Conservation (phyloP, 1,140 invertebrate species). For the Eupristina koningsbergeri region DNA sequence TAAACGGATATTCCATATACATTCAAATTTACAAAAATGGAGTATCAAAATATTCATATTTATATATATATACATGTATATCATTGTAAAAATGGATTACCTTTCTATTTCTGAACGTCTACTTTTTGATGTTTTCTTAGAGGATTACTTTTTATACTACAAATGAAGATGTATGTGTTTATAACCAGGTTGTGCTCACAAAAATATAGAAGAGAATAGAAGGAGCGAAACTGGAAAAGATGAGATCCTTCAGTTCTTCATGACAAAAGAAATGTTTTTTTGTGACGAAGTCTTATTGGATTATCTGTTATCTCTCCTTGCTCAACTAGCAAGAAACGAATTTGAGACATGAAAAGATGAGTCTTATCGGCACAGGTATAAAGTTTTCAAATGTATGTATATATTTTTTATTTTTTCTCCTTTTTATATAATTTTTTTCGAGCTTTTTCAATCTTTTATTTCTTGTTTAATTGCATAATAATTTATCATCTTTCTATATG, state of each 20-base stretch:
- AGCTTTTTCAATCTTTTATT: neutral
- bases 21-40: too few relatives aligned
- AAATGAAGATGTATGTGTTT: neutral
- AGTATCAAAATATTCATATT: too few relatives aligned
- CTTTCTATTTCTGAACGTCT: neutral
- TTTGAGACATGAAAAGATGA: neutral
- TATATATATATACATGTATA: neutral
- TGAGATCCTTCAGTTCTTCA: neutral
- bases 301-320: constrained; percentile 1
- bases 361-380: neutral
- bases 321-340: neutral
- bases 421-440: neutral
- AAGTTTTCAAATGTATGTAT: neutral
- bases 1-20: too few relatives aligned
- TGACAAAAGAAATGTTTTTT: constrained; percentile 19
- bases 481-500: too few relatives aligned
- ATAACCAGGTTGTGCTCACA: neutral
- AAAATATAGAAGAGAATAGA: neutral
- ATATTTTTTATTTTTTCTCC: neutral
- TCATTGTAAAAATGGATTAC: neutral
- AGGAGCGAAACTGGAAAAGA: neutral
- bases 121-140: neutral
- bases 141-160: neutral
- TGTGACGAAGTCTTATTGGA: constrained; percentile 27
- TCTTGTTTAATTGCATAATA: neutral